phyloP scores from a whole-genome alignment of 2,797 vertebrate species.

The Gephyroberyx darwinii region DNA sequence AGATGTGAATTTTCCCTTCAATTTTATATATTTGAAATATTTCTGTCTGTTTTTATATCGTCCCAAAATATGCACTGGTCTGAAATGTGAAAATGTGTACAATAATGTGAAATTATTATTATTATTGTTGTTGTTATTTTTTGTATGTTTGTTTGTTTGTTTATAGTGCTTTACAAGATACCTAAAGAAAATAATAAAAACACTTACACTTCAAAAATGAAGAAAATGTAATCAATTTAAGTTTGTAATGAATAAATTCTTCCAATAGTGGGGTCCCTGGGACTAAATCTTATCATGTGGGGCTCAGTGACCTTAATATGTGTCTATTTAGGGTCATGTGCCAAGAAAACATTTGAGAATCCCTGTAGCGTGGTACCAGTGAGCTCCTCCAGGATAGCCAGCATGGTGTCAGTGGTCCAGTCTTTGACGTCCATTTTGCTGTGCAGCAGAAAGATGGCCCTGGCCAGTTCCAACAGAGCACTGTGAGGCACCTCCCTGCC shows the following conservation, averaged over 20 bases:
- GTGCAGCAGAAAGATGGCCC: slow-evolving; percentile 83
- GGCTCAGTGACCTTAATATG: not conserved
- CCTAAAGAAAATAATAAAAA: no score
- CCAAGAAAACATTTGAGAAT: slow-evolving; percentile 8
- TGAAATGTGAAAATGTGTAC: no score
- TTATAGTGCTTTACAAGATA: no score
- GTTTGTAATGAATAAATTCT: no score
- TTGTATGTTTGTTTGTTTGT: no score
- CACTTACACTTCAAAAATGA: no score
- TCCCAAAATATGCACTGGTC: not conserved
- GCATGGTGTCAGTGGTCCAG: slow-evolving; percentile 83
- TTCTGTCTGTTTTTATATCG: not conserved
- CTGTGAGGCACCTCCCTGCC: slow-evolving; percentile 81
- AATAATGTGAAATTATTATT: no score
- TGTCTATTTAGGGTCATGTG: not conserved
- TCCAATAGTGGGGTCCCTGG: not conserved
- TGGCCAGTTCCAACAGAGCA: slow-evolving; percentile 85
- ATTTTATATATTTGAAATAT: not conserved
- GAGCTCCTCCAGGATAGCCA: slow-evolving; percentile 89
- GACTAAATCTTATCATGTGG: not conserved
- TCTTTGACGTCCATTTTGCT: slow-evolving; percentile 78
- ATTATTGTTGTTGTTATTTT: no score
- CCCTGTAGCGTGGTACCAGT: slow-evolving; percentile 77
- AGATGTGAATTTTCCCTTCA: not conserved
- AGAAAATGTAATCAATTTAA: no score